Conservation (phyloP, 1,140 invertebrate genomes). For the Conopomorpha cramerella region DNA sequence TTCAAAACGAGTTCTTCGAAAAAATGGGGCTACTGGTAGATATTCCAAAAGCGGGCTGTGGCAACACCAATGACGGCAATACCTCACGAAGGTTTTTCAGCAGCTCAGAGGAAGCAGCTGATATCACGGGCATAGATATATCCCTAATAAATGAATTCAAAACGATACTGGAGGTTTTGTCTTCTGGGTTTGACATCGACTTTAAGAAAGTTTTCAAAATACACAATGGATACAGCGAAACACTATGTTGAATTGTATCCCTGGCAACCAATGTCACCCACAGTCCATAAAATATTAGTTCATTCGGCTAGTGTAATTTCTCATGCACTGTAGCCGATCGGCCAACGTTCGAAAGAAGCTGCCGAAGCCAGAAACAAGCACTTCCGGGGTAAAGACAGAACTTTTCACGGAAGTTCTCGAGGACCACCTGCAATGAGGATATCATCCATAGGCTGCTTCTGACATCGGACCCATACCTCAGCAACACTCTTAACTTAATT, state of each 20-base stretch:
- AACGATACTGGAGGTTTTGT: no score
- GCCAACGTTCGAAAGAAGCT: constrained; percentile 11
- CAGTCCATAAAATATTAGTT: constrained; percentile 31
- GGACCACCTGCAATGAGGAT: constrained; percentile 6
- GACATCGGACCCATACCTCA: constrained; percentile 13
- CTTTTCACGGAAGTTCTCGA: constrained; percentile 10
- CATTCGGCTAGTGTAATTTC: constrained; percentile 14
- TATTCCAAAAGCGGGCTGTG: no score
- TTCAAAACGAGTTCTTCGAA: no score
- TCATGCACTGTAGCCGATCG: constrained; percentile 8
- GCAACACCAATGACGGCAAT: no score
- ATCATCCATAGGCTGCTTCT: constrained; percentile 11
- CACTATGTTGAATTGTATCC: no score
- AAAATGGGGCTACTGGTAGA: no score
- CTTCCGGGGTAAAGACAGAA: constrained; percentile 10
- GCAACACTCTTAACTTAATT: no score
- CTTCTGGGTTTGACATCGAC: no score
- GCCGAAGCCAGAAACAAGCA: constrained; percentile 16
- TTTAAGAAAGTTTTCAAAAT: constrained; percentile 8
- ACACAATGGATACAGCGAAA: constrained; percentile 8
- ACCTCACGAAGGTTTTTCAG: no score
- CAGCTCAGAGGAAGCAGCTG: background rate
- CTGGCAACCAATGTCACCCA: constrained; percentile 27
- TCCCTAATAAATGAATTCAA: no score
- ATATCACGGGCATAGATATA: background rate